These are phyloP conservation scores for Brotula barbata DNA, from an alignment of 2,797 vertebrate genomes.

Conservation along the genomic window DNA sequence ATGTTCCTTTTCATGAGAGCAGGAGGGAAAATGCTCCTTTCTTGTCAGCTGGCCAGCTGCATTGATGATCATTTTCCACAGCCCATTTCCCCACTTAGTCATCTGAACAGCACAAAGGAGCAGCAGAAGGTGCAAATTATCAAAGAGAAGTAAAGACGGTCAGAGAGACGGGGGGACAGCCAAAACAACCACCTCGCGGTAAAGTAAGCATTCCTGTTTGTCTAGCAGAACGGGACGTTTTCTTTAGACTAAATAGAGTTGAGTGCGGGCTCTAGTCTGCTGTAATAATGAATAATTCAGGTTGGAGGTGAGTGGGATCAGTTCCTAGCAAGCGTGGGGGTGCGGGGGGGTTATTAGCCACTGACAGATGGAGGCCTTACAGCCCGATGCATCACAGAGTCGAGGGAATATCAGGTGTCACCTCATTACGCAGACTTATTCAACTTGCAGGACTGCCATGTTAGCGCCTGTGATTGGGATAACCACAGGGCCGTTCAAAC, in stretches of 20 bases:
- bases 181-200: constrained; percentile 61
- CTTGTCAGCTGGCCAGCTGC: constrained; percentile 72
- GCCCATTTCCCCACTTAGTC: constrained; percentile 79
- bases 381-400: constrained; percentile 70
- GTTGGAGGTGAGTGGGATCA: constrained; percentile 70
- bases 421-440: constrained; percentile 78
- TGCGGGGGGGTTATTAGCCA: constrained; percentile 76
- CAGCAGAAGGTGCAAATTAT: constrained; percentile 76
- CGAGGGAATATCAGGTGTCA: constrained; percentile 78
- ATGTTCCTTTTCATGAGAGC: constrained; percentile 58
- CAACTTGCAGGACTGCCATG: constrained; percentile 58
- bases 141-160: constrained; percentile 60
- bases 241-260: constrained; percentile 60
- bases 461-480: constrained; percentile 60
- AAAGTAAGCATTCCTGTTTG: constrained; percentile 66
- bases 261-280: constrained; percentile 59
- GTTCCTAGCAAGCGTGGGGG: constrained; percentile 66
- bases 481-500: constrained; percentile 27
- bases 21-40: constrained; percentile 57
- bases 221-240: constrained; percentile 71
- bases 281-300: constrained; percentile 79
- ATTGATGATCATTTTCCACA: constrained; percentile 81
- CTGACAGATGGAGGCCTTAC: constrained; percentile 79
- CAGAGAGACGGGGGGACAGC: constrained; percentile 55
- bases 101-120: constrained; percentile 75